Base-by-base conservation (phyloP, 2,888 invertebrate species). In the Drosophila testacea region DNA sequence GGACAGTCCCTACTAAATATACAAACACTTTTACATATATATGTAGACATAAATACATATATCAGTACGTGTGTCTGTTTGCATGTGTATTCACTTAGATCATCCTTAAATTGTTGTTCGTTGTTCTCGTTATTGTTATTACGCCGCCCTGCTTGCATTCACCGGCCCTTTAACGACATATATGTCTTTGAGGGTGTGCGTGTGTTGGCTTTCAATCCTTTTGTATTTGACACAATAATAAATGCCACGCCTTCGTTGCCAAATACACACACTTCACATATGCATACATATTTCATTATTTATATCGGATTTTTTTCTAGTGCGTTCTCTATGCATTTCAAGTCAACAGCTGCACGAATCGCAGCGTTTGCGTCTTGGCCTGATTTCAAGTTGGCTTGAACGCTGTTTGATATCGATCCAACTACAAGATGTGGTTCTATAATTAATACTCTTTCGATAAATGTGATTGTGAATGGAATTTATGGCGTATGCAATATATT, bases 241-340 rank as follows among this genome's bases (percentile, higher is more conserved):
- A 82, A 52, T 65, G 48, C 46, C 13, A 47, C 66, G 69, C 61
- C 52, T 42, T 54, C 68, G 48, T 52, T 51, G 57, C 6, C 38
- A 61, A 59, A 44, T 22, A 74, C 42, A 66, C 54, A 41, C 36
- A 48, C 11, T 27, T 38, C 52, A 51, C 42, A 59, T 10, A 42
- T 69, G 73, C 67, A 80, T 88, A 78, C 80, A 88, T 86, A 88
- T 86, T 86, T 83, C 64, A 88, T 86, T 86, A 85, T 80, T 73
- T 88, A 66, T 81, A 81, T 85, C 76, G 88, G 83, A 78, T 84
- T 83, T 16, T 83, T 81, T 76, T 10, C 32, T 59, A 68, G 66
- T 61, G 70, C 67, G 63, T 67, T 59, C 64, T 55, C 34, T 63
- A 34, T 70, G 54, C 72, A 61, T 61, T 76, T 61, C 28, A 73